Evolutionary conservation across 2,888 invertebrate species (phyloP).

Genomic region (Antheraea assamensis): DNA sequence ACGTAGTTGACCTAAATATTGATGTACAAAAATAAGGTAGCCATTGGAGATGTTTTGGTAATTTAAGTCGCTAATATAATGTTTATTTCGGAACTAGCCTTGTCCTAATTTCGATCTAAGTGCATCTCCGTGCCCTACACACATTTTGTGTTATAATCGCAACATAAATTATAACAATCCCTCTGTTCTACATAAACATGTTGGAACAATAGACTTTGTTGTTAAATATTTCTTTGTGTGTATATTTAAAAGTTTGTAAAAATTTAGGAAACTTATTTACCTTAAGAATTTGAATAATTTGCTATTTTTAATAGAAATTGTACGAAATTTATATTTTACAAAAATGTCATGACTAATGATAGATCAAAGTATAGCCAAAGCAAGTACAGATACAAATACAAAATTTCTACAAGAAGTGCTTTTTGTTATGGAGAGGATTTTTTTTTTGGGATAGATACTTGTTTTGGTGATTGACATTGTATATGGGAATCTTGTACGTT

Average conservation of each 20-base stretch:
- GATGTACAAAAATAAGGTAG: slow-evolving; percentile 50
- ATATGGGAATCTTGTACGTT: neutral
- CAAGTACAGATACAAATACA: neutral
- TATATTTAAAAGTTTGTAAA: neutral
- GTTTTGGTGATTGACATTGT: neutral
- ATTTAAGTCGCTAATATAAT: slow-evolving; percentile 57
- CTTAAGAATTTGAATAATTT: neutral
- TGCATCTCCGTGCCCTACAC: slow-evolving; percentile 31
- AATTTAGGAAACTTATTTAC: neutral
- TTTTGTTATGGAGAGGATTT: neutral
- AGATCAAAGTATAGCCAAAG: too few relatives aligned
- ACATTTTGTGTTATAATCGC: slow-evolving; percentile 16
- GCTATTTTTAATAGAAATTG: too few relatives aligned
- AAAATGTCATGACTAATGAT: neutral
- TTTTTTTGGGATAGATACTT: too few relatives aligned
- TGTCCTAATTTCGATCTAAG: slow-evolving; percentile 49
- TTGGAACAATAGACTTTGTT: neutral
- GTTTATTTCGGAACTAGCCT: slow-evolving; percentile 54
- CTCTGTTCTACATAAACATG: neutral
- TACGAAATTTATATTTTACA: neutral
- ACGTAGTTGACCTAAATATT: slow-evolving; percentile 56
- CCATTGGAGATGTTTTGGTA: slow-evolving; percentile 52
- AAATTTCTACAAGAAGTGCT: neutral
- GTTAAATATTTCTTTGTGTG: neutral
- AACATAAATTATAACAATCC: slow-evolving; percentile 5